Base-by-base conservation (phyloP, 2,888 invertebrate species). In the Acronicta aceris region DNA sequence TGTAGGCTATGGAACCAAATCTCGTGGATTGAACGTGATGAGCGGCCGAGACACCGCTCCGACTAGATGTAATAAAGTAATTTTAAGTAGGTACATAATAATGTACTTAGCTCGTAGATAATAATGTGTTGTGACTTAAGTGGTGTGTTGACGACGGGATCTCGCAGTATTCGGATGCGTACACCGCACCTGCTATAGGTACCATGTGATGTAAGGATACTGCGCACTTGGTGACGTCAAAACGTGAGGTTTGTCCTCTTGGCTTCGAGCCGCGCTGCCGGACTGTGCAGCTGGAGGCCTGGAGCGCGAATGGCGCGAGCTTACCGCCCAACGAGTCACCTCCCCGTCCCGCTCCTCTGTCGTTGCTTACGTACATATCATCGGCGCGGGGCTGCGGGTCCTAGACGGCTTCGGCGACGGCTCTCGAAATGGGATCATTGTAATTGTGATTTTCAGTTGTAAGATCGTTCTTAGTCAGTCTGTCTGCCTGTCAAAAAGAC, bases 1-100 rank as follows among this genome's bases (percentile, higher is more conserved):
- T 36, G 36, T 36, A 36, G 84, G 73, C 63, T 75, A 76, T 71
- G 80, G 80, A 84, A 79, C 76, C 79, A 79, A 85, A 83, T 85
- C 80, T 84, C 84, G 81, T 38, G 69, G 54, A 59, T 45, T 38
- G 51, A 58, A 54, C 54, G 78, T 46, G 68, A 45, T 63, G 47
- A 56, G 68, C 60, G 49, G 47, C 45, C 45, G 48, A 27, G 49
- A 45, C 30, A 40, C 36, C 59, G 61, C 59, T 60, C 48, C 38
- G 25, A 7, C 48, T 74, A 68, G 59, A 33, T 53, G 43, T 74
- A 74, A 52, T 61, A 54, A 59, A 41, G 4, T 21, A 21, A 21
- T 21, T 49, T 25, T 36, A 36, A 36, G 36, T 36, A 36, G 36
- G 5, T 5, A 36, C 13, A 30, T 76, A 59, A 42, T 60, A 17